Percentiles rank a stretch among this genome's conserved stretches.
Evolutionary conservation across 2,113 vertebrate species (phyloP).

Genomic region (Melanostigma gelatinosum): DNA sequence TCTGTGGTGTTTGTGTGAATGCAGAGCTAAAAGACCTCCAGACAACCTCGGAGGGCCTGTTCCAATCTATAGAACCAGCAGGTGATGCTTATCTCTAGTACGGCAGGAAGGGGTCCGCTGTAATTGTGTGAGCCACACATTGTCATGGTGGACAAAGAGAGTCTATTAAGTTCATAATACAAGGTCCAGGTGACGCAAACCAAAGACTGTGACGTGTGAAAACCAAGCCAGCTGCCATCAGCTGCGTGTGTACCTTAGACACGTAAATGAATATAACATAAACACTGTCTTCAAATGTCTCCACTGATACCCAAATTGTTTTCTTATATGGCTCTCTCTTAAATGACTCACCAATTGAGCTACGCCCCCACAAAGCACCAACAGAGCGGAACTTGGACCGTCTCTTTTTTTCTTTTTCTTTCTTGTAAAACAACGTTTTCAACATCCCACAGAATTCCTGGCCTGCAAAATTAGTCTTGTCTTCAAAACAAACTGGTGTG

Average conservation of each 20-base stretch:
- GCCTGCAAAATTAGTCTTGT: slow-evolving; percentile 26
- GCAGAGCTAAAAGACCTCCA: slow-evolving; percentile 74
- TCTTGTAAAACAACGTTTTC: slow-evolving; percentile 17
- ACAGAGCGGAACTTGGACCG: slow-evolving; percentile 17
- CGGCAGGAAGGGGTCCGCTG: slow-evolving; percentile 69
- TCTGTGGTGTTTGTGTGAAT: slow-evolving; percentile 49
- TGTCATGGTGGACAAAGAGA: slow-evolving; percentile 79
- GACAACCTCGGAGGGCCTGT: slow-evolving; percentile 79
- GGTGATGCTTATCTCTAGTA: slow-evolving; percentile 79
- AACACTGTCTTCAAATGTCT: slow-evolving; percentile 9
- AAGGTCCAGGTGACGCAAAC: slow-evolving; percentile 56
- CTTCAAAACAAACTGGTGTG: slow-evolving; percentile 58
- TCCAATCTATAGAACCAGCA: slow-evolving; percentile 80
- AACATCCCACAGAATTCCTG: slow-evolving; percentile 44
- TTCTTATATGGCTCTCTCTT: slow-evolving; percentile 1
- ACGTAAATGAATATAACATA: slow-evolving; percentile 7
- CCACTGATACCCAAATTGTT: not conserved
- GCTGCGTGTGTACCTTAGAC: slow-evolving; percentile 1
- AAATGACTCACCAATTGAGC: slow-evolving; percentile 27
- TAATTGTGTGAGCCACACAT: slow-evolving; percentile 80
- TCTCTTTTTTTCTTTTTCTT: not conserved
- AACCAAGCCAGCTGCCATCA: slow-evolving; percentile 39
- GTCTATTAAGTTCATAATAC: slow-evolving; percentile 75
- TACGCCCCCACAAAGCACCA: slow-evolving; percentile 4
- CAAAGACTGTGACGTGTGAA: slow-evolving; percentile 43